Evolutionary conservation across 2,888 invertebrate species (phyloP).

Genomic region (Drepanosiphum platanoidis): DNA sequence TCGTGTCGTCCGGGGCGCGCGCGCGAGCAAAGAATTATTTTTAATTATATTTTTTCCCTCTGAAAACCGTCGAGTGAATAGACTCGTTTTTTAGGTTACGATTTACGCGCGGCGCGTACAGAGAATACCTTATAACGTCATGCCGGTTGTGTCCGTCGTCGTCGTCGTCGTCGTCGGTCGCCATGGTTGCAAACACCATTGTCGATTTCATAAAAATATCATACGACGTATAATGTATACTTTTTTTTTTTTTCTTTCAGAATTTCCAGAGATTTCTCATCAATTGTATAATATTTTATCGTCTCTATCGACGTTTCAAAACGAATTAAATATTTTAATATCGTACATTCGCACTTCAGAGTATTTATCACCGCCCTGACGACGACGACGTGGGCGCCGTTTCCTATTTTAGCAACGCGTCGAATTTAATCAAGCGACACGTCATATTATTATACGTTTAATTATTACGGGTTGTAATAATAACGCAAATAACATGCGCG

Average conservation of each 20-base stretch:
- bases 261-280: not conserved
- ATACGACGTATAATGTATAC: too few relatives aligned
- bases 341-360: too few relatives aligned
- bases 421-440: too few relatives aligned
- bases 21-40: not conserved
- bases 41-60: not conserved
- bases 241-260: not conserved
- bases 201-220: not conserved
- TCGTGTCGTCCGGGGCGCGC: not conserved
- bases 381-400: too few relatives aligned
- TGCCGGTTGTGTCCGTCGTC: not conserved
- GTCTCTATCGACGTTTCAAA: not conserved
- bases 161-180: not conserved
- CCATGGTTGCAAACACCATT: not conserved
- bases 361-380: too few relatives aligned
- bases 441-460: too few relatives aligned
- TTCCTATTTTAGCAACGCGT: too few relatives aligned
- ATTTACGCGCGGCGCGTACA: not conserved
- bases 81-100: not conserved
- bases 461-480: too few relatives aligned
- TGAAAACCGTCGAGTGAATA: not conserved
- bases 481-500: too few relatives aligned
- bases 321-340: not conserved
- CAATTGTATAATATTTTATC: not conserved
- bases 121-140: not conserved